phyloP scores from a whole-genome alignment of 2,797 vertebrate genomes.

The Paedocypris micromegethes region DNA sequence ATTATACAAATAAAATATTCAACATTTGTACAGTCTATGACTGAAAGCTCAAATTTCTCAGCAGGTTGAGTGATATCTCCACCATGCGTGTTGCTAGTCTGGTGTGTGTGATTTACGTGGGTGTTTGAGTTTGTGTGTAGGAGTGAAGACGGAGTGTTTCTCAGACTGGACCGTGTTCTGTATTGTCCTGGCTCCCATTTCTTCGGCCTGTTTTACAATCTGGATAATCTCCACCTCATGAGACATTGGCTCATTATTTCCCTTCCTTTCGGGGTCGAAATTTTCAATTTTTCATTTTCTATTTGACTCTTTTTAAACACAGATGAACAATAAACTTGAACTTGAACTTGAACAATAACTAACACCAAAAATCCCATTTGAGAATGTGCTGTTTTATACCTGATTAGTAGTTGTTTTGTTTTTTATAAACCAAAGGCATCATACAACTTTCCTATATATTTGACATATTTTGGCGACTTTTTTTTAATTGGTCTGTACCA shows the following conservation, averaged over 20 bases:
- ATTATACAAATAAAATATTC: too few species aligned
- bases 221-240: slow-evolving; percentile 29
- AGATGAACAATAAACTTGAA: background rate
- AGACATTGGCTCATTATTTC: slow-evolving; percentile 8
- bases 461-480: too few species aligned
- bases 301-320: background rate
- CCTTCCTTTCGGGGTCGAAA: background rate
- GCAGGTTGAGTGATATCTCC: too few species aligned
- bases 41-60: too few species aligned
- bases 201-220: slow-evolving; percentile 39
- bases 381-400: too few species aligned
- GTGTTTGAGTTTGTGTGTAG: slow-evolving; percentile 28
- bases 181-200: slow-evolving; percentile 27
- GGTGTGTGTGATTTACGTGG: background rate
- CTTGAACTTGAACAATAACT: too few species aligned
- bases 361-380: too few species aligned
- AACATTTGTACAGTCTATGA: too few species aligned
- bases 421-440: too few species aligned
- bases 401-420: too few species aligned
- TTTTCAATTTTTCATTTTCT: background rate
- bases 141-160: slow-evolving; percentile 17
- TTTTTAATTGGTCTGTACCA: too few species aligned
- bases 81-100: background rate
- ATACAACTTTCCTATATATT: too few species aligned
- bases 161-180: slow-evolving; percentile 10